Evolutionary conservation across 2,113 vertebrate species (phyloP).

Genomic region (Nicator chloris): DNA sequence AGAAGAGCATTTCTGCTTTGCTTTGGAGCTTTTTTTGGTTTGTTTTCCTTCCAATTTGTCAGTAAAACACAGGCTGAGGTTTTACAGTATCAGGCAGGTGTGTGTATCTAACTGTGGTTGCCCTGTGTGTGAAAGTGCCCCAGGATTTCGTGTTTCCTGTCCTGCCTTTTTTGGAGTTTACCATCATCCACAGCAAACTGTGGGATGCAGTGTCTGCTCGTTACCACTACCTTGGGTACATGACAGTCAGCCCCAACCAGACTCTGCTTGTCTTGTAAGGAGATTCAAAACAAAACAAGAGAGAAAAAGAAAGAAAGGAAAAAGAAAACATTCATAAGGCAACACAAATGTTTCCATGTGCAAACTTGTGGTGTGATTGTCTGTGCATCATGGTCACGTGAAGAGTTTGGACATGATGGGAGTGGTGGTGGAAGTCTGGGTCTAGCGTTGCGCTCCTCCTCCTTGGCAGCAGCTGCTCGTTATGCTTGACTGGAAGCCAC

Average conservation of each 20-base stretch:
- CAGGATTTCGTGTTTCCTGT: constrained; percentile 40
- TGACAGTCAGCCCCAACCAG: constrained; percentile 83
- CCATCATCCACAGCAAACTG: constrained; percentile 80
- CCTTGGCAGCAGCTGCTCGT: constrained; percentile 71
- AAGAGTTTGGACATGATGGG: constrained; percentile 56
- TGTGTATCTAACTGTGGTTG: constrained; percentile 22
- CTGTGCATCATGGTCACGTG: constrained; percentile 49
- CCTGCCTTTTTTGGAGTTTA: constrained; percentile 77
- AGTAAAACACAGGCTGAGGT: constrained; percentile 42
- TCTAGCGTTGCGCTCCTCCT: constrained; percentile 49
- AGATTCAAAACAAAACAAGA: constrained; percentile 26
- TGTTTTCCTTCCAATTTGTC: background rate
- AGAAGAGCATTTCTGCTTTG: background rate
- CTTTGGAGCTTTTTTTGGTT: background rate
- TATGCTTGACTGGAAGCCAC: constrained; percentile 73
- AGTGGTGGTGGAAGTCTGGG: constrained; percentile 59
- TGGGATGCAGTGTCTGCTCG: constrained; percentile 79
- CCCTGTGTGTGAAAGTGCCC: constrained; percentile 49
- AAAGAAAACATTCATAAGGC: constrained; percentile 51
- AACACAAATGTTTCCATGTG: constrained; percentile 62
- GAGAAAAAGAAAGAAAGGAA: background rate
- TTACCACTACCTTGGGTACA: constrained; percentile 84
- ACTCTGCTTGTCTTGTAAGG: constrained; percentile 77
- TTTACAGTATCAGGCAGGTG: constrained; percentile 62
- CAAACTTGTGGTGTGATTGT: constrained; percentile 64